Base-by-base conservation (phyloP, 2,888 invertebrate species). In the Agrotis segetum region DNA sequence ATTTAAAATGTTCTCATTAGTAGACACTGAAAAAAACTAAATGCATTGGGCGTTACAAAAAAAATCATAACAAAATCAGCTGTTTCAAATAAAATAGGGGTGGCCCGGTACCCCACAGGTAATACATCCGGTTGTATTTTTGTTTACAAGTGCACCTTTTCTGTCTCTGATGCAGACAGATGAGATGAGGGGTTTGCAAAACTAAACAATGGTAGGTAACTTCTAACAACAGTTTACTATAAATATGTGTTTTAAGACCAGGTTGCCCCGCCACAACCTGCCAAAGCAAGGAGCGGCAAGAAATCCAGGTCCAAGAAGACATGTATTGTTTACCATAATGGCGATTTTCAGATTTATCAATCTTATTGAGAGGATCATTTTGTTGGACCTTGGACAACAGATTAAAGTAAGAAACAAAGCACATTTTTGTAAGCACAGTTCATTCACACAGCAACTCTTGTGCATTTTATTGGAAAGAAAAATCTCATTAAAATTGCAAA, bases 71-170 rank as follows among this genome's bases (percentile, higher is more conserved):
- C 19, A 60, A 17, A 44, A 63, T 77, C 62, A 63, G 52, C 62
- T 74, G 77, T 71, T 62, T 17, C 16, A 44, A 50, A 46, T 29
- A 52, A 1, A 52, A 44, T 44, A 46, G 47, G 44, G 71, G 58
- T 44, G 49, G 44, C 52, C 17, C 13, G 13, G 19, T 24, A 56
- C 5, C 34, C 67, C 69, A 17, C 62, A 74, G 63, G 59, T 74
- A 71, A 44, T 50, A 71, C 58, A 59, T 71, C 63, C 53, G 77
- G 62, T 53, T 16, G 44, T 11, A 24, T 17, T 75, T 72, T 70
- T 64, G 40, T 65, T 24, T 46, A 24, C 50, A 56, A 49, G 13
- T 49, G 34, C 40, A n/a, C 11, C 13, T 68, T 60, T 49, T 5
- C 14, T 72, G 34, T 24, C 9, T n/a, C 4, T 24, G 21, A 52